These are phyloP conservation scores for Coilia nasus DNA, from an alignment of 2,797 vertebrate genomes.

Conservation along the genomic window DNA sequence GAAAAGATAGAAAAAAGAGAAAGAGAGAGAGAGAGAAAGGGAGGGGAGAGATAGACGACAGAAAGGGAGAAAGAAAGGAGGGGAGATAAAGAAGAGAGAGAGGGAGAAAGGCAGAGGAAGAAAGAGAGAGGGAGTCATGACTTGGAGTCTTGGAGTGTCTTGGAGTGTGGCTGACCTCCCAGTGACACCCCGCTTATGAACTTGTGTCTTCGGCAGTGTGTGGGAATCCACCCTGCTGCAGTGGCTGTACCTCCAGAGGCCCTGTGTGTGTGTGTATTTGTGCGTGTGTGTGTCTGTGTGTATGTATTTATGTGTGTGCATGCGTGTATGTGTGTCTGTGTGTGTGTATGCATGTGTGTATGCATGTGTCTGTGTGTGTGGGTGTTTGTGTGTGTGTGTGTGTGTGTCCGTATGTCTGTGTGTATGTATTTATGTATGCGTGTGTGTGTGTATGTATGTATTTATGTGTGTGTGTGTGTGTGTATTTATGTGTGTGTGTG, in stretches of 20 bases:
- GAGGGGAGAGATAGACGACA: neutral
- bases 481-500: neutral
- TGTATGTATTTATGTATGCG: neutral
- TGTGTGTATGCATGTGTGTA: neutral
- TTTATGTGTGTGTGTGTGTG: neutral
- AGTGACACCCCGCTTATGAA: constrained; percentile 58
- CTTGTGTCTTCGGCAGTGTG: constrained; percentile 50
- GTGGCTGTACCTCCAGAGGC: neutral
- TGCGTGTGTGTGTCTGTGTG: neutral
- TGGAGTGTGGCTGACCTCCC: constrained; percentile 59
- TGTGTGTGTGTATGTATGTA: too few species aligned
- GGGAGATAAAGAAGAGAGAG: neutral
- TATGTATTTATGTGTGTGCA: neutral
- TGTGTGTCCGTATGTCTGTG: neutral
- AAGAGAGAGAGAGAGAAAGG: neutral
- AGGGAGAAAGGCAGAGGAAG: constrained; percentile 27
- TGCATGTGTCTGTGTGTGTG: neutral
- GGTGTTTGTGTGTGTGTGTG: neutral
- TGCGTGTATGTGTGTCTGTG: neutral
- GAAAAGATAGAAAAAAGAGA: neutral
- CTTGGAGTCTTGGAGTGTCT: constrained; percentile 31
- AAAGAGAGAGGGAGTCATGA: neutral
- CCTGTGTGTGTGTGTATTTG: neutral
- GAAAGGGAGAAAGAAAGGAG: neutral
- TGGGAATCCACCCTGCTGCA: neutral